Base-by-base conservation (phyloP, 2,888 invertebrate genomes). In the Dolomedes plantarius region DNA sequence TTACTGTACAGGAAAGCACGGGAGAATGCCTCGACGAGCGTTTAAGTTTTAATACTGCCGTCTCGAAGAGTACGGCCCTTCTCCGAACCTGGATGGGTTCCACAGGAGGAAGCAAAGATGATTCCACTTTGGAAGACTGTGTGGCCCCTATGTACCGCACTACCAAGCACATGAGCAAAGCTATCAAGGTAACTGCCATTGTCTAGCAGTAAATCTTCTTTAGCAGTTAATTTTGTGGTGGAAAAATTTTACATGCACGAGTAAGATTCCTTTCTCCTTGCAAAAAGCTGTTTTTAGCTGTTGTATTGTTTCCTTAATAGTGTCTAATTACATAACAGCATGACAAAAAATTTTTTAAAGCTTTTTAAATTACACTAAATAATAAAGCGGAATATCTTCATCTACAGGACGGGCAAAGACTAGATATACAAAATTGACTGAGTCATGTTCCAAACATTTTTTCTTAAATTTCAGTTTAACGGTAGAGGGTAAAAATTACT, bases 121-220 rank as follows among this genome's bases (percentile, higher is more conserved):
- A 64, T 31, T 46, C 64, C 0, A 82, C 65, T 27, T 91, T 94
- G 81, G 92, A 93, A 46, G 92, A 92, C 86, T 93, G 93, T 89
- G 91, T 94, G 7, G 94, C 94, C 0, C 93, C 94, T 0, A 92
- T 93, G 88, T 93, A 93, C 90, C 92, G 93, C 68, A 92, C 92
- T 28, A 92, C 93, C 74, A 92, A 93, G 89, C 93, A 93, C 88
- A 93, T 94, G 89, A 92, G 93, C 65, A 93, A 93, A 88, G 91
- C 94, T 28, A 93, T 94, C 88, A 93, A 94, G 92, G 94, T 94
- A 90, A 90, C 91, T n/a, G 16, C n/a, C n/a, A n/a, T n/a, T n/a
- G n/a, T n/a, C n/a, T n/a, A n/a, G n/a, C n/a, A 23, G 13, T 41
- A n/a, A n/a, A n/a, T n/a, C n/a, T n/a, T n/a, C n/a, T n/a, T n/a